Evolutionary conservation across 2,888 invertebrate species (phyloP).

Genomic region (Tetropium fuscum): DNA sequence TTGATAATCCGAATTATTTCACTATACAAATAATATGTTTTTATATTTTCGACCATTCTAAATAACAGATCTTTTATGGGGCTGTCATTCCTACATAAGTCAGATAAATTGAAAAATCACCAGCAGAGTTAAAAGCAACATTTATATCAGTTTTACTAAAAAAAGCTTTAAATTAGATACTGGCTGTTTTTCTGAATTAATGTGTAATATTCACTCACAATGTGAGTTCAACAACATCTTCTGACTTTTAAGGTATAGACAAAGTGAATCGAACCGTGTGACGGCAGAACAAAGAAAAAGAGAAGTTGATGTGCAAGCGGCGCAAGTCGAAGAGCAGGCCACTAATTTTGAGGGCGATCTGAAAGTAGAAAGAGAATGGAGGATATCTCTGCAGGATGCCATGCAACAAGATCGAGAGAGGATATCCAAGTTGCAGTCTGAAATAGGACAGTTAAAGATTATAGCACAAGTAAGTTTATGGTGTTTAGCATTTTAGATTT

Average conservation of each 20-base stretch:
- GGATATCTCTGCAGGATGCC: conserved; percentile 85
- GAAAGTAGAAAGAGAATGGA: conserved; percentile 91
- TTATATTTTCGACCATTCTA: no score
- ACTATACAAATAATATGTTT: no score
- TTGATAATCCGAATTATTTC: no score
- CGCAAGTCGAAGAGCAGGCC: conserved; percentile 78
- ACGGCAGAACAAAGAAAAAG: conserved; percentile 67
- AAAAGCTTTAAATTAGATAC: neutral
- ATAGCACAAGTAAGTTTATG: conserved; percentile 77
- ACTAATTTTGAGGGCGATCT: conserved; percentile 87
- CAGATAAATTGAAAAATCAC: no score
- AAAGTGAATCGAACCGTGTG: conserved; percentile 66
- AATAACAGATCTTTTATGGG: no score
- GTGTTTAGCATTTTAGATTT: no score
- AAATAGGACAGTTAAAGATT: conserved; percentile 82
- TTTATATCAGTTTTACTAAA: no score
- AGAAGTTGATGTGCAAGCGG: conserved; percentile 73
- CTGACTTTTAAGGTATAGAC: conserved; percentile 65
- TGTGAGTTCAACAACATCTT: neutral
- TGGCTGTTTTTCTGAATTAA: conserved; percentile 10
- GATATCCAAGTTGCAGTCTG: conserved; percentile 82
- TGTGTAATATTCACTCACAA: neutral
- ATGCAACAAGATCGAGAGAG: conserved; percentile 86
- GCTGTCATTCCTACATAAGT: no score
- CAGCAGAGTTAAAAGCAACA: no score